phyloP scores from a whole-genome alignment of 2,113 vertebrate species.

The Oreocharis arfaki region DNA sequence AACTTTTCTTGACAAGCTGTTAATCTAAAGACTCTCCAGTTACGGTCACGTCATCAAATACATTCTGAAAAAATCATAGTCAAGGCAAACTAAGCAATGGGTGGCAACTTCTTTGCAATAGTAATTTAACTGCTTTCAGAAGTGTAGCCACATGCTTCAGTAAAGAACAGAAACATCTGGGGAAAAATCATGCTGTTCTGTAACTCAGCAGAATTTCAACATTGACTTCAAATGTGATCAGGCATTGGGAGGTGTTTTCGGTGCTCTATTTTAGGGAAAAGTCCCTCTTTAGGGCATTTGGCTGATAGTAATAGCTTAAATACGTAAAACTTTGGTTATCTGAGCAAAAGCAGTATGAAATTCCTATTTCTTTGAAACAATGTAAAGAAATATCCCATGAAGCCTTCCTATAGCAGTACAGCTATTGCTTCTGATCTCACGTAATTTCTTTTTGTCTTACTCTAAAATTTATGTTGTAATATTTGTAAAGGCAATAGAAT shows the following conservation, averaged over 20 bases:
- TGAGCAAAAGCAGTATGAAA: background rate
- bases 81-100: background rate
- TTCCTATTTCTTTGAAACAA: background rate
- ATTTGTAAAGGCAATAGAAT: background rate
- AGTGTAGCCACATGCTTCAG: background rate
- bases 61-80: background rate
- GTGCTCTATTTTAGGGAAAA: background rate
- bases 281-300: background rate
- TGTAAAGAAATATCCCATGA: background rate
- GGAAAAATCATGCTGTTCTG: background rate
- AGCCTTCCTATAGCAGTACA: background rate
- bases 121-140: background rate
- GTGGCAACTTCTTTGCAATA: background rate
- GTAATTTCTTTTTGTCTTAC: background rate
- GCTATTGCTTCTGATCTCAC: background rate
- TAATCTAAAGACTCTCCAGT: background rate
- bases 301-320: background rate
- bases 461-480: background rate
- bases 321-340: background rate
- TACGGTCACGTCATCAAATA: background rate
- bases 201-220: conserved; percentile 10
- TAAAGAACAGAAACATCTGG: background rate
- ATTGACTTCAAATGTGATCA: background rate
- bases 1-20: background rate
- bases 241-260: background rate